Base-by-base conservation (phyloP, 2,113 vertebrate genomes). In the Pipra filicauda region DNA sequence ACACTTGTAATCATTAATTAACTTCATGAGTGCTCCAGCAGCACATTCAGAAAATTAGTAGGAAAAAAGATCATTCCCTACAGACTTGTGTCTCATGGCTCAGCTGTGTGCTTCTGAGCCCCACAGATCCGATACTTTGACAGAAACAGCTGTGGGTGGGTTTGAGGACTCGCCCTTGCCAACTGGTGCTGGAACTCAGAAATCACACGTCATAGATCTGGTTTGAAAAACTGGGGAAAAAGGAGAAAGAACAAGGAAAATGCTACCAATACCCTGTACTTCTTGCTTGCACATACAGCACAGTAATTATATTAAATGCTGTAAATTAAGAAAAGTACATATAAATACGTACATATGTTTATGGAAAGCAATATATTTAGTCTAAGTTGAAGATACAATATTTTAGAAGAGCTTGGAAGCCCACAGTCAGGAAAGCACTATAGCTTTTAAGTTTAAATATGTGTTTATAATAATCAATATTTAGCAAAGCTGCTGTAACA, bases 51-150 rank as follows among this genome's bases (percentile, higher is more conserved):
- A 88, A 93, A 88, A 90, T n/a, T 16, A 1, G 2, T 4, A 46
- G 33, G 39, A 39, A 55, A 64, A 54, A 62, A 55, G 64, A n/a
- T 12, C 27, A 20, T 62, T 94, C 54, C 89, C 81, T 79, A 4
- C 52, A 84, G 80, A 28, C 55, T 18, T 9, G 14, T 24, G 20
- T 52, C 51, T 90, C 33, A 9, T 14, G 49, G 62, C 57, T 93
- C 75, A 71, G 2, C 44, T 21, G 39, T 1, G 9, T 22, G 58
- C 8, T 67, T 20, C 71, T 41, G 51, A 83, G 55, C 46, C 55
- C 67, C 46, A 6, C 2, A 1, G 33, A 77, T 33, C 28, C 0
- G 0, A 7, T 8, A 9, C 28, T 79, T 37, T 21, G 75, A 77
- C 78, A 88, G 66, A 67, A 76, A n/a, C 9, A 37, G 79, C 61